Evolutionary conservation across 2,797 vertebrate genomes (phyloP).

Genomic region (Galagoides demidoff): DNA sequence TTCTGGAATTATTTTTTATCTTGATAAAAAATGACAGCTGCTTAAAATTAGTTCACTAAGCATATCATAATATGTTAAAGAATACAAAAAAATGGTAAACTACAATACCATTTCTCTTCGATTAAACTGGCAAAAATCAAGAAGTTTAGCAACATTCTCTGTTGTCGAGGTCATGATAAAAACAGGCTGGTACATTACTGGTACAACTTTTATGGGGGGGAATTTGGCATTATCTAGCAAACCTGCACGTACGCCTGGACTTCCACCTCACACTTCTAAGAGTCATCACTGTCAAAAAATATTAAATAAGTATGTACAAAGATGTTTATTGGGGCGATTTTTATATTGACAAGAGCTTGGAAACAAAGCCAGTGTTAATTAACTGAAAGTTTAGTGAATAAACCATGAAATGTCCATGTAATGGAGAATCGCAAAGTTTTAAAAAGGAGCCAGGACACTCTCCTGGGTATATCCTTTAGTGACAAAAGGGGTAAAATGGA

Average conservation of each 20-base stretch:
- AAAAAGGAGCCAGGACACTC: background rate
- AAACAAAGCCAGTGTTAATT: background rate
- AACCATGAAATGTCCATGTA: background rate
- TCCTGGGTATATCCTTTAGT: background rate
- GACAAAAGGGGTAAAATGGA: background rate
- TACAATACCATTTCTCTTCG: background rate
- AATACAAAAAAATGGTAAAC: background rate
- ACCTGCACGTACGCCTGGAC: background rate
- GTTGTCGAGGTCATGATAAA: background rate
- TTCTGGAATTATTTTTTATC: conserved; percentile 11
- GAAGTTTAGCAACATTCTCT: background rate
- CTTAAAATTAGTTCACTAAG: conserved; percentile 21
- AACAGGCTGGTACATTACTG: background rate
- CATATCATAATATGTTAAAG: background rate
- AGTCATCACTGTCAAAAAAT: background rate
- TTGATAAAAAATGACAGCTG: background rate
- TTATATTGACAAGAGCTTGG: background rate
- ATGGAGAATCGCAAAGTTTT: background rate
- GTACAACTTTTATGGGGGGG: background rate
- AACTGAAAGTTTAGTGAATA: background rate
- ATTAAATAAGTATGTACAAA: background rate
- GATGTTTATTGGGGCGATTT: background rate
- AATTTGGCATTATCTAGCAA: background rate
- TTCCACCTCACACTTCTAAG: background rate
- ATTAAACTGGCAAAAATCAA: background rate